Evolutionary conservation across 2,797 vertebrate species (phyloP).

Genomic region (Sphenodon punctatus): DNA sequence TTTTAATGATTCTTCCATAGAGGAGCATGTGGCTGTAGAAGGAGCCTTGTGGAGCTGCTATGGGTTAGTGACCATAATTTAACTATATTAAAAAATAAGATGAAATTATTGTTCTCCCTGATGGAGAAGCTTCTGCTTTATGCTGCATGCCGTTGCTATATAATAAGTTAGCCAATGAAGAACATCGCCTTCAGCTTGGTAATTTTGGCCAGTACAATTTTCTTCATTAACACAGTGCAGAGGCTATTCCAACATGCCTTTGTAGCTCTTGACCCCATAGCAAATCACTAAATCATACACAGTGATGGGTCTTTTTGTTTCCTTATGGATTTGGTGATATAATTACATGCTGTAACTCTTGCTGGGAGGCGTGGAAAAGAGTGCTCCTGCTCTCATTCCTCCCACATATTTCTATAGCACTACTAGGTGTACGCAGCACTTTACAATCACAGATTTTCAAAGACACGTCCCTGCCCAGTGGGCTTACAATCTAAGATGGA

Average conservation of each 20-base stretch:
- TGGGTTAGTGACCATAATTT: conserved; percentile 15
- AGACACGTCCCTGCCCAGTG: no score
- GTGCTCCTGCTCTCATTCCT: no score
- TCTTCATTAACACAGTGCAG: conserved; percentile 13
- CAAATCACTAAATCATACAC: not conserved
- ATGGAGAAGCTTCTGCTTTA: not conserved
- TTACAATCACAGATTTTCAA: no score
- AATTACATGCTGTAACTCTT: not conserved
- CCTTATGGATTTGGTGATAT: not conserved
- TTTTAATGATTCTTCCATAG: not conserved
- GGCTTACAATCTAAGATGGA: no score
- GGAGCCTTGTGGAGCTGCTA: not conserved
- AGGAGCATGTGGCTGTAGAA: not conserved
- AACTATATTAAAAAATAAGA: conserved; percentile 13
- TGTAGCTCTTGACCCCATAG: not conserved
- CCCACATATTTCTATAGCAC: no score
- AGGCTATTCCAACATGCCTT: conserved; percentile 10
- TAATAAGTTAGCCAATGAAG: not conserved
- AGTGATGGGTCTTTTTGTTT: conserved; percentile 2
- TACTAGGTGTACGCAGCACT: no score
- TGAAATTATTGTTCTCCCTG: not conserved
- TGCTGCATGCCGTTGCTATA: not conserved
- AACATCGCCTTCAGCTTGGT: not conserved
- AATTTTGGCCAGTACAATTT: not conserved
- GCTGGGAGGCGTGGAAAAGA: not conserved